These are phyloP conservation scores for Girardinus metallicus DNA, from an alignment of 2,797 vertebrate species.

Conservation along the genomic window DNA sequence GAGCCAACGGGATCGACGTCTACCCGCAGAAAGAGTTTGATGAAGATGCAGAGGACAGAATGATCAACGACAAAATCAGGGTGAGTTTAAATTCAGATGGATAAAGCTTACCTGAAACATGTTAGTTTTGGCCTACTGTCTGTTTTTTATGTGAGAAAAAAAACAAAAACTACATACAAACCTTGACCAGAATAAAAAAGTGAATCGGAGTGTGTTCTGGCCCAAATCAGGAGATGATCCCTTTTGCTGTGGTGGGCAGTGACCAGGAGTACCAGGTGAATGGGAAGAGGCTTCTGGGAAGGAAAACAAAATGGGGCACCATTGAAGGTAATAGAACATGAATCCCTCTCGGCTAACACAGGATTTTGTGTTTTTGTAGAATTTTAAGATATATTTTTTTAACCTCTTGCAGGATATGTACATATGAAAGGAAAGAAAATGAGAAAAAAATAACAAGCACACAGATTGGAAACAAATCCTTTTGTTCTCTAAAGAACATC, in stretches of 20 bases:
- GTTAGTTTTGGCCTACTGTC: background rate
- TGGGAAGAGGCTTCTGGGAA: slow-evolving; percentile 93
- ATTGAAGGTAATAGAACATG: slow-evolving; percentile 89
- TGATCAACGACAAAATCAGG: slow-evolving; percentile 96
- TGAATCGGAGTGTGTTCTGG: background rate
- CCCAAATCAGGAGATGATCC: slow-evolving; percentile 92
- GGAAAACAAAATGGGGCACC: slow-evolving; percentile 98
- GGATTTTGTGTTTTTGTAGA: background rate
- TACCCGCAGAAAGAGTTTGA: slow-evolving; percentile 99
- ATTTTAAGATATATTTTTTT: background rate
- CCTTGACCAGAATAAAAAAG: background rate
- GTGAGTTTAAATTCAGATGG: slow-evolving; percentile 67
- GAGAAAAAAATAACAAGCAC: too few species aligned
- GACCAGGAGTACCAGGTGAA: slow-evolving; percentile 98
- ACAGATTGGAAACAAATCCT: too few species aligned
- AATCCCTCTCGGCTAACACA: background rate
- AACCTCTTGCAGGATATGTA: background rate
- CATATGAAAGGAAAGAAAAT: background rate
- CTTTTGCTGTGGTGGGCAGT: slow-evolving; percentile 97
- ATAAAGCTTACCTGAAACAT: background rate
- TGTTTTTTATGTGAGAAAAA: background rate
- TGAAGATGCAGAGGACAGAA: slow-evolving; percentile 92
- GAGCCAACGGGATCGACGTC: slow-evolving; percentile 93
- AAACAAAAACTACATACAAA: background rate
- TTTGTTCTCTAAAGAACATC: too few species aligned